Evolutionary conservation across 2,113 vertebrate species (phyloP).

Genomic region (Cololabis saira): DNA sequence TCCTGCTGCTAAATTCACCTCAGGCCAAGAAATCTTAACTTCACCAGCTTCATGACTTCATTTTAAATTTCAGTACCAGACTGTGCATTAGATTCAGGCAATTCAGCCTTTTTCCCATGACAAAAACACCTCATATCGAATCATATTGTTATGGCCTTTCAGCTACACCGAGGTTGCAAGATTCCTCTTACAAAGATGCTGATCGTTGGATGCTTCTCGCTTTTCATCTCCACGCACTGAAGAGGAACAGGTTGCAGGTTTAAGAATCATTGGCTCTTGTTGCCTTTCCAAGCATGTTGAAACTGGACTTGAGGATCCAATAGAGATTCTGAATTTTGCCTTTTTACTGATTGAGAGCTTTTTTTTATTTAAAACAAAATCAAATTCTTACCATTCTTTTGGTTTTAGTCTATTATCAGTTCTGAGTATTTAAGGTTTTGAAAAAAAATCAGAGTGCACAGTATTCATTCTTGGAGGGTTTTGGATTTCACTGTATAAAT

Average conservation of each 20-base stretch:
- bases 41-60: slow-evolving; percentile 36
- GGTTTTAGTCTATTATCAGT: not conserved
- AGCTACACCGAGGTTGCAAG: slow-evolving; percentile 44
- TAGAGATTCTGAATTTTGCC: no score
- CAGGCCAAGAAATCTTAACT: slow-evolving; percentile 37
- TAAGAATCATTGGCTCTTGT: slow-evolving; percentile 7
- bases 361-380: slow-evolving; percentile 6
- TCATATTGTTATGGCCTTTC: slow-evolving; percentile 68
- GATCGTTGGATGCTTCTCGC: slow-evolving; percentile 80
- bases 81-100: slow-evolving; percentile 43
- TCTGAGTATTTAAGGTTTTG: no score
- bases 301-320: slow-evolving; percentile 23
- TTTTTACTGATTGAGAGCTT: not conserved
- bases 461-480: slow-evolving; percentile 28
- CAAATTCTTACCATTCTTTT: not conserved
- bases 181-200: slow-evolving; percentile 33
- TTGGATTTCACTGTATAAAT: slow-evolving; percentile 45
- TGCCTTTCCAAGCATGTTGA: not conserved
- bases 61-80: slow-evolving; percentile 60
- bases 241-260: slow-evolving; percentile 28
- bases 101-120: slow-evolving; percentile 44
- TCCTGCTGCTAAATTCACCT: slow-evolving; percentile 19
- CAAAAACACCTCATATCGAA: slow-evolving; percentile 66
- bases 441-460: not conserved
- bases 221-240: slow-evolving; percentile 76